phyloP scores from a whole-genome alignment of 2,113 vertebrate genomes.

The Strix uralensis region DNA sequence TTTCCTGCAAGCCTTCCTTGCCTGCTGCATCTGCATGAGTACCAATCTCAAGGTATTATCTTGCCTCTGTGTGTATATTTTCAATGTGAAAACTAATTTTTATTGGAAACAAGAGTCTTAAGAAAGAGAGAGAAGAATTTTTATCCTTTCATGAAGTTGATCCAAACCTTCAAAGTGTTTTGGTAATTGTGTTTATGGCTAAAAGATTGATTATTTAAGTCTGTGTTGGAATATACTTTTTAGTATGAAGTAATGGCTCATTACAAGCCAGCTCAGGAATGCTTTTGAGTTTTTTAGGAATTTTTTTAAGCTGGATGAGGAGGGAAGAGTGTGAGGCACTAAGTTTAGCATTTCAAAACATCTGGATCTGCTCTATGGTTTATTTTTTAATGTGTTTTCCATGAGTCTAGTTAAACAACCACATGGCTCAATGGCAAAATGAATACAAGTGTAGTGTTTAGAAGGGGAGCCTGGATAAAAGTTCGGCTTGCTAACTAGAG shows the following conservation, averaged over 20 bases:
- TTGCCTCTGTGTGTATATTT: not conserved
- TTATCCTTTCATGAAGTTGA: constrained; percentile 16
- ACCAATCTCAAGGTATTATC: not conserved
- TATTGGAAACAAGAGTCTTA: not conserved
- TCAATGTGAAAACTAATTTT: not conserved
- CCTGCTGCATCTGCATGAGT: not conserved
- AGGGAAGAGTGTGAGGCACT: constrained; percentile 40
- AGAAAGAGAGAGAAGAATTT: not conserved
- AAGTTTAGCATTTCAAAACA: constrained; percentile 59
- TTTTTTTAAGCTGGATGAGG: constrained; percentile 33
- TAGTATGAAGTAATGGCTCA: constrained; percentile 60
- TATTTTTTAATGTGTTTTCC: constrained; percentile 66
- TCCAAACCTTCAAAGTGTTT: constrained; percentile 60
- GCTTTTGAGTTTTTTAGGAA: constrained; percentile 58
- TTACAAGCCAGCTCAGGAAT: constrained; percentile 64
- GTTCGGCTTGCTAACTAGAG: not conserved
- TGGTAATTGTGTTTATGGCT: constrained; percentile 39
- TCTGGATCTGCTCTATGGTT: constrained; percentile 60
- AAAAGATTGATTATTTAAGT: constrained; percentile 56
- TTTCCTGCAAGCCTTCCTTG: not conserved
- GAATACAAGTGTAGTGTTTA: constrained; percentile 16
- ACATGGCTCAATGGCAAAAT: constrained; percentile 47
- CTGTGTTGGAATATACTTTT: constrained; percentile 32
- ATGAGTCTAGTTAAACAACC: constrained; percentile 41
- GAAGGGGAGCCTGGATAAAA: constrained; percentile 1